phyloP scores from a whole-genome alignment of 1,140 invertebrate species.

The Brachionus plicatilis region DNA sequence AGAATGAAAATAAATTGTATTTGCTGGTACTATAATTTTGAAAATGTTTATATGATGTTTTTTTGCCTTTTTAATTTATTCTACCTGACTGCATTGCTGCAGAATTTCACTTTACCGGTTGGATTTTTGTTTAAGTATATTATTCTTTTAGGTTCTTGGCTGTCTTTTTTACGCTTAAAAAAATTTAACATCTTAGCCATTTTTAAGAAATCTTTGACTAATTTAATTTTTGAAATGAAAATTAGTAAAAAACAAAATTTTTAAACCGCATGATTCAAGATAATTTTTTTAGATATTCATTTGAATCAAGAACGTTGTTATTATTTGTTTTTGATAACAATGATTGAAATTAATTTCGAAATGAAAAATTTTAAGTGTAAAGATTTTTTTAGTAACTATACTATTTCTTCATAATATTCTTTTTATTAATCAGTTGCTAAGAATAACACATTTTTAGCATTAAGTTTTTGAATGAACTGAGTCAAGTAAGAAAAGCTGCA shows the following conservation, averaged over 20 bases:
- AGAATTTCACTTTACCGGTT: background rate
- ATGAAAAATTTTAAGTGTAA: too few species aligned
- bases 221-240: background rate
- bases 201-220: background rate
- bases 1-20: constrained; percentile 71
- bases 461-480: too few species aligned
- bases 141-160: background rate
- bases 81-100: background rate
- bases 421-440: too few species aligned
- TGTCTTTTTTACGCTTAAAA: background rate
- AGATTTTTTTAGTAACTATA: too few species aligned
- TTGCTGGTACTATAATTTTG: constrained; percentile 68
- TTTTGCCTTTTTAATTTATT: background rate
- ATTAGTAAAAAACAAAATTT: background rate
- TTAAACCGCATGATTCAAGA: background rate
- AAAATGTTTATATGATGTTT: background rate
- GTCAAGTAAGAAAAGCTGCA: too few species aligned
- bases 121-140: background rate
- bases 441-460: too few species aligned
- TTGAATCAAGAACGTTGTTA: background rate
- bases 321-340: background rate
- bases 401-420: too few species aligned
- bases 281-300: background rate
- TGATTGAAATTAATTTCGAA: background rate
- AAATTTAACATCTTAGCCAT: background rate